Conservation (phyloP, 2,888 invertebrate species). For the Choristoneura rosaceana region DNA sequence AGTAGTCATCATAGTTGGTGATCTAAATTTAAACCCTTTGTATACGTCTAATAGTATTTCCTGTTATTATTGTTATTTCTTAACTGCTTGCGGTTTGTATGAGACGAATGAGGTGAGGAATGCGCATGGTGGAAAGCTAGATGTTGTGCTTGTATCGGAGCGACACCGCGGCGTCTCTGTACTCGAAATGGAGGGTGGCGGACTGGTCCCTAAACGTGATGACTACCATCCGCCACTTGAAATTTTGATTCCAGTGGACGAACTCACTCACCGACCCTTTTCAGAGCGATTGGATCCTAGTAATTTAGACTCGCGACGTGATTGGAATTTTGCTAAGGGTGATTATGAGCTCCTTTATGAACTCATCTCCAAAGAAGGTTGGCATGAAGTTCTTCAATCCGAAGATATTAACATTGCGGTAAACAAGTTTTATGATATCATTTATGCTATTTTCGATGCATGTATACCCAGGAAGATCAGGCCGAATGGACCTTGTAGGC, state of each 20-base stretch:
- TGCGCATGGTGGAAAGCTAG: conserved; percentile 4
- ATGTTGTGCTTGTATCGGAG: conserved; percentile 14
- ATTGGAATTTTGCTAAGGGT: conserved; percentile 9
- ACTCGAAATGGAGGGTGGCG: background rate
- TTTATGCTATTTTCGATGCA: background rate
- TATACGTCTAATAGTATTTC: background rate
- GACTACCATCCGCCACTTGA: conserved; percentile 9
- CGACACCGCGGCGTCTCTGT: background rate
- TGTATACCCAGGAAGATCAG: background rate
- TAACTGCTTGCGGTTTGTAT: background rate
- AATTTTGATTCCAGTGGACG: background rate
- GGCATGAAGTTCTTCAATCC: background rate
- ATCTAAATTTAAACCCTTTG: conserved; percentile 12
- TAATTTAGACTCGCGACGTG: background rate
- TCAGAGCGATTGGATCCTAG: background rate
- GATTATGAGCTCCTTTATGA: background rate
- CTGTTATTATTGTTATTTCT: background rate
- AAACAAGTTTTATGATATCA: background rate
- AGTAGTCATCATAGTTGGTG: conserved; percentile 2
- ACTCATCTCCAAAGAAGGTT: background rate
- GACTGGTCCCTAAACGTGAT: background rate
- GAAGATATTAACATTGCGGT: background rate
- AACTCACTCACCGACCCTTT: too few species aligned
- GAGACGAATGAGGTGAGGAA: conserved; percentile 3
- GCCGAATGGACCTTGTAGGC: too few species aligned